Percentiles rank a stretch among this genome's conserved stretches.
Evolutionary conservation across 2,113 vertebrate genomes (phyloP).

Genomic region (Bothrops jararaca): DNA sequence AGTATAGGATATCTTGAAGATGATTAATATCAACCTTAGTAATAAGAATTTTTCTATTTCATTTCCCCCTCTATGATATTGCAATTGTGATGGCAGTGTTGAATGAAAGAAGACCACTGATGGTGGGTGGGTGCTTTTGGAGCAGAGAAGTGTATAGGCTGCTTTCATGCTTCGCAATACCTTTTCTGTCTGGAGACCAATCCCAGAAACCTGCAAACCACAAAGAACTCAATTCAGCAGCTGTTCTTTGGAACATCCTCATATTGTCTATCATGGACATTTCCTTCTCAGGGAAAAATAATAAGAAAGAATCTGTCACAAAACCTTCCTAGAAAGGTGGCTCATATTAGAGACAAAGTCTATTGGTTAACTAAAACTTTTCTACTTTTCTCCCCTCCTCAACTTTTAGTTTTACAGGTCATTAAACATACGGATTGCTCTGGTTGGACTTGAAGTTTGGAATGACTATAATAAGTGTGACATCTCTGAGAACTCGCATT

Average conservation of each 20-base stretch:
- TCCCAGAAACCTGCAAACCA: background rate
- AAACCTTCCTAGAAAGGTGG: background rate
- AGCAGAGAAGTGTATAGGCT: background rate
- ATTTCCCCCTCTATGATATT: background rate
- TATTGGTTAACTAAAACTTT: conserved; percentile 22
- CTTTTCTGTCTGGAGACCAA: background rate
- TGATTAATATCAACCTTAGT: background rate
- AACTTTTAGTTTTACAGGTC: conserved; percentile 86
- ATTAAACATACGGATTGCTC: conserved; percentile 87
- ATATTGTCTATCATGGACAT: background rate
- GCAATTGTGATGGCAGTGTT: background rate
- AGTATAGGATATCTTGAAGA: background rate
- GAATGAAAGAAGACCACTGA: background rate
- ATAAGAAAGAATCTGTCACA: background rate
- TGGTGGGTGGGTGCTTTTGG: background rate
- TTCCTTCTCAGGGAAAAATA: background rate
- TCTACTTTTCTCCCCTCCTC: background rate
- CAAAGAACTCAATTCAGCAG: background rate
- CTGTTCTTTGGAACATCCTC: background rate
- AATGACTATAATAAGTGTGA: conserved; percentile 77
- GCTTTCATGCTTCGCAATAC: background rate
- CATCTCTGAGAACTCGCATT: conserved; percentile 86
- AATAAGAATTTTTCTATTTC: background rate
- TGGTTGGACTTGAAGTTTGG: conserved; percentile 95
- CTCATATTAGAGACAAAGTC: background rate